phyloP scores from a whole-genome alignment of 1,140 invertebrate genomes.

The Lucilia cuprina region DNA sequence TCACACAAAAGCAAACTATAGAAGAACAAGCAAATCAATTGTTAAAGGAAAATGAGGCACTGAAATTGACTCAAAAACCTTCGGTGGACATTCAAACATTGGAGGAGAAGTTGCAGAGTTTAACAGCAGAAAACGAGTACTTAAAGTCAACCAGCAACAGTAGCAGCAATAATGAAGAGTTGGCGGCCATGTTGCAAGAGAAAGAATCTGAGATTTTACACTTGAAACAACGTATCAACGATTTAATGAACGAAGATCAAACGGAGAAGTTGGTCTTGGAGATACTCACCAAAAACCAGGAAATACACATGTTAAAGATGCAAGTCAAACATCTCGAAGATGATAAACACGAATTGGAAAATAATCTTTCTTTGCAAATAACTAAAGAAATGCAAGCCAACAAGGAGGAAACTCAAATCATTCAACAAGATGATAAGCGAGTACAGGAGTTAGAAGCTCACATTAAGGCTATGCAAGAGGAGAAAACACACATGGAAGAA shows the following conservation, averaged over 20 bases:
- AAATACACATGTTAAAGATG: conserved; percentile 53
- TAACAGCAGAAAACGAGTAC: conserved; percentile 9
- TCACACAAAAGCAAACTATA: background rate
- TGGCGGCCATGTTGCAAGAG: conserved; percentile 50
- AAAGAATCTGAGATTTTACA: conserved; percentile 60
- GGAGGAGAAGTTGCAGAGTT: background rate
- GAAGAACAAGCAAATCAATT: conserved; percentile 7
- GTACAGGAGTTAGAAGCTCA: conserved; percentile 39
- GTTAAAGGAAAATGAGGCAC: conserved; percentile 44
- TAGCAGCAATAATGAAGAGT: conserved; percentile 43
- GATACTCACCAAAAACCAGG: conserved; percentile 60
- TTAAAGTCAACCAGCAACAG: background rate
- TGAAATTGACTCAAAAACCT: conserved; percentile 19
- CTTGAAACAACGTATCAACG: conserved; percentile 62
- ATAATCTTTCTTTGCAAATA: conserved; percentile 40
- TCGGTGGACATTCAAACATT: background rate
- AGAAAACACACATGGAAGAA: conserved; percentile 59
- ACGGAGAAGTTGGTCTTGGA: conserved; percentile 59
- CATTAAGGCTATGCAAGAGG: conserved; percentile 43
- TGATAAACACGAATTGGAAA: conserved; percentile 44
- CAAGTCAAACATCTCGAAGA: conserved; percentile 51
- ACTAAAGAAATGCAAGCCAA: conserved; percentile 39
- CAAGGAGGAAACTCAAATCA: conserved; percentile 42
- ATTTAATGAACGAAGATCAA: conserved; percentile 61
- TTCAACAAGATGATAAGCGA: background rate